Conservation (phyloP, 1,140 invertebrate species). For the Zaprionus kolodkinae region DNA sequence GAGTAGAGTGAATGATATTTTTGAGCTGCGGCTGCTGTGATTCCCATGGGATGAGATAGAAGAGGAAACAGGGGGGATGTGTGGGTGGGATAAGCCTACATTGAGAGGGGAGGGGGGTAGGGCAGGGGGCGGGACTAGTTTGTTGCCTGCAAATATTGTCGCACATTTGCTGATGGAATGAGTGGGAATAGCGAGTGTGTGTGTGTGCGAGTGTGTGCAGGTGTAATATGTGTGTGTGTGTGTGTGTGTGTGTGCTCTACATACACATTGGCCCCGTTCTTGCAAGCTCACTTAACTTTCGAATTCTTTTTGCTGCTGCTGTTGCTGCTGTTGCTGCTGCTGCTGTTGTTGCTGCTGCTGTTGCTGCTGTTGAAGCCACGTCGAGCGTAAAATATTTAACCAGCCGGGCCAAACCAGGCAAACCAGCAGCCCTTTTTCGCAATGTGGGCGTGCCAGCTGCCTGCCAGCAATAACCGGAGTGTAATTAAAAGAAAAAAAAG, state of each 20-base stretch:
- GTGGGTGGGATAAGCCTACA: not conserved
- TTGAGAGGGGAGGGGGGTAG: too few relatives aligned
- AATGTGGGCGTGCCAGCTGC: not conserved
- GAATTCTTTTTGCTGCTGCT: conserved; percentile 6
- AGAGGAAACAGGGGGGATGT: not conserved
- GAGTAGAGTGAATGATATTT: conserved; percentile 35
- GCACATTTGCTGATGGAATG: conserved; percentile 13
- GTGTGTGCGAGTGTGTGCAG: conserved; percentile 10
- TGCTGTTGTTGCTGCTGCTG: conserved; percentile 10
- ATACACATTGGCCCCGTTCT: conserved; percentile 7
- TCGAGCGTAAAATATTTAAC: conserved; percentile 65
- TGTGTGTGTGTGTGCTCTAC: not conserved
- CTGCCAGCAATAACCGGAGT: conserved; percentile 17
- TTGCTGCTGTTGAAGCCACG: conserved; percentile 35
- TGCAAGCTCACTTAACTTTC: conserved; percentile 37
- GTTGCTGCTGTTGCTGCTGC: conserved; percentile 4
- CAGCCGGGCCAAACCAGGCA: conserved; percentile 42
- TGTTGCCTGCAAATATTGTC: conserved; percentile 28
- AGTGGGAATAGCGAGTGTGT: not conserved
- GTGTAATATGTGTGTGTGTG: conserved; percentile 1
- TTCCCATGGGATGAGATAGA: not conserved
- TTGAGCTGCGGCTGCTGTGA: conserved; percentile 20
- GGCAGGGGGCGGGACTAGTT: not conserved
- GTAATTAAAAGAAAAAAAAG: conserved; percentile 58
- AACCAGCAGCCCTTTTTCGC: conserved; percentile 14